Evolutionary conservation across 2,797 vertebrate species (phyloP), one percentile per base, ranked within the genome.

Genomic region (Urosaurus nigricauda): DNA sequence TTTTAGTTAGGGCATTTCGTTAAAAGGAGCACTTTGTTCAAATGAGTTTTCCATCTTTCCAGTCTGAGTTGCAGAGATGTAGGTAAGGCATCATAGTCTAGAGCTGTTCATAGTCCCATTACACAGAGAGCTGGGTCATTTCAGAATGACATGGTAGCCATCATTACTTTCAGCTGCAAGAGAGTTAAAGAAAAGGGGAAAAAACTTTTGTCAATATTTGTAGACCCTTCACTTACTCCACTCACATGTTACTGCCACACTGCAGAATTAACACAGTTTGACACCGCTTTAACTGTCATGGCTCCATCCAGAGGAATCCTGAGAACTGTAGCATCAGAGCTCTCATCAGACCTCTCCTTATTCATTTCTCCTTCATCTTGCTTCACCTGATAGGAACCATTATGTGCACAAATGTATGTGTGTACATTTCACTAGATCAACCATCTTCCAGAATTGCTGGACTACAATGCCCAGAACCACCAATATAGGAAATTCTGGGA

Each of bases 81-180:
- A 95, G 88, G 8, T 51, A 83, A 95, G 95, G 92, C 94, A 94
- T 90, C 89, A 90, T 81, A 71, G 75, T 81, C 71, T 92, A 91
- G 93, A 84, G 93, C 87, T 77, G 58, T 86, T 79, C 88, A 53
- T 37, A 85, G 92, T 93, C 94, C 92, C 87, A 83, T 91, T 81
- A 91, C 80, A 95, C 86, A 94, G 91, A 0, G 56, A 79, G 47
- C 24, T 17, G 60, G 94, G 96, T 95, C 97, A 98, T 90, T 98
- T 98, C 92, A 98, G 96, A 93, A 98, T 97, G 94, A 98, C 94
- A 94, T 98, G 97, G 95, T 98, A 98, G 87, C 97, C 97, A 3
- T 97, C 97, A 3, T 96, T 97, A 93, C 96, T 97, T 94, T 98
- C 98, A 35, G 98, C 98, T 98, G 95, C 74, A 96, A 96, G 24